These are phyloP conservation scores for Agapornis canus DNA, from an alignment of 2,797 vertebrate species.

Conservation along the genomic window DNA sequence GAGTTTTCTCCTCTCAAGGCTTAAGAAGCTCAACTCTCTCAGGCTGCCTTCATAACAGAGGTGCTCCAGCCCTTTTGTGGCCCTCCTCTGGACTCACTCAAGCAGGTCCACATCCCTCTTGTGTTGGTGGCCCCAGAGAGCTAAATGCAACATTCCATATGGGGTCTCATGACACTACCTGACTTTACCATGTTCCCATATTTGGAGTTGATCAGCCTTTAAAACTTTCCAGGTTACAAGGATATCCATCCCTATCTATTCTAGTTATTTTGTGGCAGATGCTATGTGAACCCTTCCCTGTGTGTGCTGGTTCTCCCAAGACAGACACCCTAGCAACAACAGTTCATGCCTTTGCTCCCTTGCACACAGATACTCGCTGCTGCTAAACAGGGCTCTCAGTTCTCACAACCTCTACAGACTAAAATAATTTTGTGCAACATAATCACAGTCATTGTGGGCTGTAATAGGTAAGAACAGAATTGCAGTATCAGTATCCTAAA, in stretches of 20 bases:
- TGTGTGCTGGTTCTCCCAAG: background rate
- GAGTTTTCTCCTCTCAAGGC: background rate
- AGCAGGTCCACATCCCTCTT: background rate
- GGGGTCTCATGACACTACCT: background rate
- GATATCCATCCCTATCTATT: background rate
- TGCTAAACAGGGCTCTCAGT: background rate
- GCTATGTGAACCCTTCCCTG: background rate
- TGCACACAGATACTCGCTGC: accelerated
- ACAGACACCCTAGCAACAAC: background rate
- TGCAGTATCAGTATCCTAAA: background rate
- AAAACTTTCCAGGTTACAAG: background rate
- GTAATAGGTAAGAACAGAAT: background rate
- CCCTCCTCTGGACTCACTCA: background rate
- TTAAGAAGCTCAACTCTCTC: background rate
- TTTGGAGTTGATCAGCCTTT: background rate
- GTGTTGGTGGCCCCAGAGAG: background rate
- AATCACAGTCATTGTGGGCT: background rate
- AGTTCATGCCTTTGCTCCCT: background rate
- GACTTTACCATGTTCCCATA: background rate
- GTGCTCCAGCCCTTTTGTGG: background rate
- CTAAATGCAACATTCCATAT: background rate
- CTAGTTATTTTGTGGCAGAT: background rate
- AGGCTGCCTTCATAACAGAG: background rate
- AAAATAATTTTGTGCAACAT: background rate
- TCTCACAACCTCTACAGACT: background rate